Percentiles rank a stretch among this genome's conserved stretches.
These are phyloP conservation scores for Cephus pulcher DNA, from an alignment of 2,888 invertebrate species.

Conservation along the genomic window DNA sequence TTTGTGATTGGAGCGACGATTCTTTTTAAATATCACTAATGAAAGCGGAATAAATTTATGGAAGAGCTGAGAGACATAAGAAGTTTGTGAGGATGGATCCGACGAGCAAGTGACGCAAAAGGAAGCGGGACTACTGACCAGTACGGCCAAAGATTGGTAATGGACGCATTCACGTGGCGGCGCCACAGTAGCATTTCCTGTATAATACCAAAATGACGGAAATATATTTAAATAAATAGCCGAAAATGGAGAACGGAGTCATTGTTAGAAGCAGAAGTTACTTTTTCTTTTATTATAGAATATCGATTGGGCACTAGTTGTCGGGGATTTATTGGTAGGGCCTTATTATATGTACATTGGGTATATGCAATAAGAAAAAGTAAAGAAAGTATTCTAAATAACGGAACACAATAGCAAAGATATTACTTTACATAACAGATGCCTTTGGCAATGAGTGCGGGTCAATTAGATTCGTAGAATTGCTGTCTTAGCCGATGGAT, in stretches of 20 bases:
- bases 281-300: conserved; percentile 1
- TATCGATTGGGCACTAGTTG: background rate
- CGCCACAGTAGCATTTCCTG: background rate
- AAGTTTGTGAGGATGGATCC: background rate
- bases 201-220: background rate
- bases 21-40: background rate
- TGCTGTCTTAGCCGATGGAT: background rate
- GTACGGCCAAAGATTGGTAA: background rate
- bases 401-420: conserved; percentile 21
- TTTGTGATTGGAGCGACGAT: background rate
- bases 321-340: conserved; percentile 1
- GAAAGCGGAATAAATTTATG: background rate
- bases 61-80: conserved; percentile 1
- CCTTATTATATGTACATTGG: conserved; percentile 9
- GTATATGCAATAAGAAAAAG: conserved; percentile 6
- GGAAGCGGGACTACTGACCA: conserved; percentile 9
- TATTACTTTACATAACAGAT: conserved; percentile 18
- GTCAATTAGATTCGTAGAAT: background rate
- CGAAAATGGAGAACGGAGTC: background rate
- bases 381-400: conserved; percentile 1
- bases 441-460: conserved; percentile 1
- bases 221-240: background rate
- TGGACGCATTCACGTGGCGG: conserved; percentile 2
- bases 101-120: conserved; percentile 8
- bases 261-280: background rate